Evolutionary conservation across 2,113 vertebrate species (phyloP).

Genomic region (Cinclus mexicanus): DNA sequence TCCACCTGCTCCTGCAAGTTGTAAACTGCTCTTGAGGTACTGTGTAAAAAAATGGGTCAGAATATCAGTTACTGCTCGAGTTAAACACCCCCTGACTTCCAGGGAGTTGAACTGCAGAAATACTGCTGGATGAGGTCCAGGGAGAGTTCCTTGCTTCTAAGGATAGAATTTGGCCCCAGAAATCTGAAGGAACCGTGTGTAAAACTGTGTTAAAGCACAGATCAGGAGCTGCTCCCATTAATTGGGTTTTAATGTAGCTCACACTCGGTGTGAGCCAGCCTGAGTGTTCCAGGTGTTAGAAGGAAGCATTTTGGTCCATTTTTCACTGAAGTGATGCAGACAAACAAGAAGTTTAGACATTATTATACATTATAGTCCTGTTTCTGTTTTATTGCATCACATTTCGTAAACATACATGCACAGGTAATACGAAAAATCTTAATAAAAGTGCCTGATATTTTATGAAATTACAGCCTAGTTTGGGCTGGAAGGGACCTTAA

Average conservation of each 20-base stretch:
- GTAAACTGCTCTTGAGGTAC: neutral
- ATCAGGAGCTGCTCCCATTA: neutral
- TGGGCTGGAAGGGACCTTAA: neutral
- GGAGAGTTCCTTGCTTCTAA: slow-evolving; percentile 18
- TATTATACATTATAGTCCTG: accelerated
- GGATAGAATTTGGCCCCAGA: slow-evolving; percentile 35
- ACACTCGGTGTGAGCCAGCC: neutral
- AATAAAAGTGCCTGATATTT: neutral
- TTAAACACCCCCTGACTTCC: neutral
- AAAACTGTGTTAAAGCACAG: slow-evolving; percentile 5
- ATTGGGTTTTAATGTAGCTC: neutral
- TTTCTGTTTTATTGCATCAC: accelerated
- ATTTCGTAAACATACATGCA: accelerated
- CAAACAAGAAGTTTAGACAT: neutral
- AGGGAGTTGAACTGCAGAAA: slow-evolving; percentile 31
- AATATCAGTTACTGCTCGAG: neutral
- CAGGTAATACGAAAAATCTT: accelerated
- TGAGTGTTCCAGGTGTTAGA: accelerated
- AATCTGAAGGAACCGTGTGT: neutral
- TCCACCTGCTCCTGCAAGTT: neutral
- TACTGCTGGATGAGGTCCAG: slow-evolving; percentile 14
- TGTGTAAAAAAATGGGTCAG: slow-evolving; percentile 2
- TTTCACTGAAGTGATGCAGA: neutral
- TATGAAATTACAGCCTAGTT: neutral
- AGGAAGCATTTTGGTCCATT: neutral